These are phyloP conservation scores for Oceanodroma tethys DNA, from an alignment of 2,113 vertebrate species.

Conservation along the genomic window DNA sequence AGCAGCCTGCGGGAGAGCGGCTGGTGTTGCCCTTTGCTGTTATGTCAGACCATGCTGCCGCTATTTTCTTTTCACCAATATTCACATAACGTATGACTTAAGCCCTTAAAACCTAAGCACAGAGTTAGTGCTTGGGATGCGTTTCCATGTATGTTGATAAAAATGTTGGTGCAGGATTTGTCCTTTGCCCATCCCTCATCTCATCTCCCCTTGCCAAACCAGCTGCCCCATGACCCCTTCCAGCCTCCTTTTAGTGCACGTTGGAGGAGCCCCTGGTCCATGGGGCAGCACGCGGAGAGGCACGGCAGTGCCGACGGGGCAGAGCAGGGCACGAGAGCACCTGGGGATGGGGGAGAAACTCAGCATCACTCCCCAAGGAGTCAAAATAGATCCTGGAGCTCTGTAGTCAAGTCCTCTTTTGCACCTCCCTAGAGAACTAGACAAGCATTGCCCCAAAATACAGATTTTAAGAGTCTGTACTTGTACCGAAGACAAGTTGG, in stretches of 20 bases:
- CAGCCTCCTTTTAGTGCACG: accelerated
- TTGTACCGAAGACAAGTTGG: not conserved
- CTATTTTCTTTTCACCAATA: not conserved
- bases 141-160: not conserved
- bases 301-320: accelerated
- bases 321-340: not conserved
- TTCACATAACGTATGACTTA: not conserved
- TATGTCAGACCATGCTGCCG: not conserved
- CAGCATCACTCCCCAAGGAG: not conserved
- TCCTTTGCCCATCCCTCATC: not conserved
- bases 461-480: not conserved
- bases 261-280: not conserved
- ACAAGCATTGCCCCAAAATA: not conserved
- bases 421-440: not conserved
- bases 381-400: not conserved
- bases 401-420: not conserved
- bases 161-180: not conserved
- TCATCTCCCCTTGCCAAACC: not conserved
- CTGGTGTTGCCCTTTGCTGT: not conserved
- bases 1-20: not conserved
- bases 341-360: not conserved
- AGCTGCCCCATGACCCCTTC: not conserved
- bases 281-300: too few species aligned
- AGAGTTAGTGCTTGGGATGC: not conserved
- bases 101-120: not conserved